phyloP scores from a whole-genome alignment of 1,140 invertebrate species.

The Elymnias hypermnestra region DNA sequence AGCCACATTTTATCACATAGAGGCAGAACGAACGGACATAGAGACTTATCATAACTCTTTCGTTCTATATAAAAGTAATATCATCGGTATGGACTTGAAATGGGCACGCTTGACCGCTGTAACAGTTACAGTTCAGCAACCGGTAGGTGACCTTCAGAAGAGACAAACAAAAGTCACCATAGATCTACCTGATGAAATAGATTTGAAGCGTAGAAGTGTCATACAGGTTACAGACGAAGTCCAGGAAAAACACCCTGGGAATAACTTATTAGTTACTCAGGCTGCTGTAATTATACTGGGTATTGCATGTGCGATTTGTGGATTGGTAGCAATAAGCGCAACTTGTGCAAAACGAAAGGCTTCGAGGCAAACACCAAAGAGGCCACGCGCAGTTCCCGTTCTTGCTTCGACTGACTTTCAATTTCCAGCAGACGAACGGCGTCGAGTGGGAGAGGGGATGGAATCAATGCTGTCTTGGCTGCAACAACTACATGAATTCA shows the following conservation, averaged over 20 bases:
- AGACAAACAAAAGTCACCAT: slow-evolving; percentile 27
- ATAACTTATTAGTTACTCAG: too few relatives aligned
- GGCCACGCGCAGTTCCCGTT: slow-evolving; percentile 26
- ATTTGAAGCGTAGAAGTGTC: slow-evolving; percentile 17
- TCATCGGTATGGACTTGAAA: not conserved
- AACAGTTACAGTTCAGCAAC: slow-evolving; percentile 16
- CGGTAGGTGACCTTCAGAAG: slow-evolving; percentile 23
- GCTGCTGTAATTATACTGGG: too few relatives aligned
- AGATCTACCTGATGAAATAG: slow-evolving; percentile 8
- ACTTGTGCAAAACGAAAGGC: slow-evolving; percentile 16
- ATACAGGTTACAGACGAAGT: too few relatives aligned
- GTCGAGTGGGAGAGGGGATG: slow-evolving; percentile 85
- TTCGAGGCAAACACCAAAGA: slow-evolving; percentile 14
- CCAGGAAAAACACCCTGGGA: too few relatives aligned
- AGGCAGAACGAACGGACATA: slow-evolving; percentile 12
- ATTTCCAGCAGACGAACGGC: slow-evolving; percentile 48
- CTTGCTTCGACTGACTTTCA: slow-evolving; percentile 39
- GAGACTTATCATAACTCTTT: slow-evolving; percentile 1
- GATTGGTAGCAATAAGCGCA: too few relatives aligned
- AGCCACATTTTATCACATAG: slow-evolving; percentile 18
- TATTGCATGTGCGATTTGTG: too few relatives aligned
- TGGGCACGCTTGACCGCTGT: slow-evolving; percentile 30
- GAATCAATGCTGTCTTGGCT: slow-evolving; percentile 89
- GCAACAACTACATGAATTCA: slow-evolving; percentile 87
- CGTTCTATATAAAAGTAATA: slow-evolving; percentile 9